These are phyloP conservation scores for Xiphophorus birchmanni DNA, from an alignment of 2,797 vertebrate genomes.

Conservation along the genomic window DNA sequence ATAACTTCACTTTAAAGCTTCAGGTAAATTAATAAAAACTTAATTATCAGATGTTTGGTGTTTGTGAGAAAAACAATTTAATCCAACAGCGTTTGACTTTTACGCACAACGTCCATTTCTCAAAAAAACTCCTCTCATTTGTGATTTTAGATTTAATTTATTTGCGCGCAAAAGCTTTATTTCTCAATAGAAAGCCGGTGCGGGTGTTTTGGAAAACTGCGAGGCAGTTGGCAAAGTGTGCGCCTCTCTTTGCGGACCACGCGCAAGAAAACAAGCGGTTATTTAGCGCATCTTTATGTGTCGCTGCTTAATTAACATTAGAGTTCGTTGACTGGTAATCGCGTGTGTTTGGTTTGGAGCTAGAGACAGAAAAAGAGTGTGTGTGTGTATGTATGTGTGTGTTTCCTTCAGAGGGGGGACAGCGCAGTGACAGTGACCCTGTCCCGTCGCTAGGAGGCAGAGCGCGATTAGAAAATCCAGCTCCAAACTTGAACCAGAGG, in stretches of 20 bases:
- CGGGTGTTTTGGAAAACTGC: slow-evolving; percentile 38
- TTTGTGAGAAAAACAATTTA: not conserved
- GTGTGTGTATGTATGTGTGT: slow-evolving; percentile 1
- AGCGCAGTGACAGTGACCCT: slow-evolving; percentile 64
- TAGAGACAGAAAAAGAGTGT: not conserved
- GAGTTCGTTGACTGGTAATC: slow-evolving; percentile 47
- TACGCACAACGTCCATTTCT: slow-evolving; percentile 45
- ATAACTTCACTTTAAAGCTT: not conserved
- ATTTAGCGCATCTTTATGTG: slow-evolving; percentile 40
- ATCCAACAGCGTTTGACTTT: slow-evolving; percentile 26
- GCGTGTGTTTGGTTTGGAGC: slow-evolving; percentile 37
- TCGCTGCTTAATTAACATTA: slow-evolving; percentile 41
- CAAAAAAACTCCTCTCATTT: not conserved
- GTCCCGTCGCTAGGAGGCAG: slow-evolving; percentile 94
- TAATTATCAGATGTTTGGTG: not conserved
- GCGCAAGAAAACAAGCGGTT: slow-evolving; percentile 4
- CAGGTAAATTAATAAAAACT: not conserved
- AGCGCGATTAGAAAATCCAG: slow-evolving; percentile 90
- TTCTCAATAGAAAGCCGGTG: not conserved
- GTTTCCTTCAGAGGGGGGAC: slow-evolving; percentile 46
- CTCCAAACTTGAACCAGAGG: slow-evolving; percentile 89
- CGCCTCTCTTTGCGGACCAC: slow-evolving; percentile 1
- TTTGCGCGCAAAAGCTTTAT: too few relatives aligned
- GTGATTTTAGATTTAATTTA: not conserved
- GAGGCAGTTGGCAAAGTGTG: slow-evolving; percentile 37